phyloP scores from a whole-genome alignment of 1,140 invertebrate genomes.

The Calephelis nemesis region DNA sequence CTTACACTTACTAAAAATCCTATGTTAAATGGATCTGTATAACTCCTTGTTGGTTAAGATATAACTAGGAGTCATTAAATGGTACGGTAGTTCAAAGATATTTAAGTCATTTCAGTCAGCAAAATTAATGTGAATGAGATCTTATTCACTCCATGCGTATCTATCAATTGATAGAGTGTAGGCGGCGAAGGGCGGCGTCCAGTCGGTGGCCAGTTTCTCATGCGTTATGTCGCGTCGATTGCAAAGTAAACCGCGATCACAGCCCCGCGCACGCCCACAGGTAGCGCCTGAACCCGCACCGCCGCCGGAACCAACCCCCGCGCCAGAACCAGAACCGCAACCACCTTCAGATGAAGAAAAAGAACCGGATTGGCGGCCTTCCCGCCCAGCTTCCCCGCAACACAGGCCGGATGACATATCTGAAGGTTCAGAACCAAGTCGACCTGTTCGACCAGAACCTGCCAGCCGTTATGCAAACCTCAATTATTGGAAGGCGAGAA shows the following conservation, averaged over 20 bases:
- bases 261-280: slow-evolving; percentile 56
- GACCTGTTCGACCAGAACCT: slow-evolving; percentile 63
- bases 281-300: slow-evolving; percentile 64
- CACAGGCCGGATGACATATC: slow-evolving; percentile 62
- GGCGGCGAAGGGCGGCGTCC: slow-evolving; percentile 44
- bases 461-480: slow-evolving; percentile 87
- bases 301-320: slow-evolving; percentile 51
- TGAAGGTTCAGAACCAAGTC: slow-evolving; percentile 65
- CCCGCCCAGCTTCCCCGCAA: slow-evolving; percentile 68
- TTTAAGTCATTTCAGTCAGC: slow-evolving; percentile 10
- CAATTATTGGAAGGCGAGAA: slow-evolving; percentile 90
- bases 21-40: too few relatives aligned
- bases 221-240: slow-evolving; percentile 67
- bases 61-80: too few relatives aligned
- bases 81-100: not conserved
- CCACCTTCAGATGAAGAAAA: slow-evolving; percentile 63
- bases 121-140: slow-evolving; percentile 55
- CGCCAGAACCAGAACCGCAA: slow-evolving; percentile 59
- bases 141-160: slow-evolving; percentile 43
- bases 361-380: slow-evolving; percentile 66
- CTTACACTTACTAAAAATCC: too few relatives aligned
- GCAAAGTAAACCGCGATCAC: slow-evolving; percentile 52
- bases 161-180: slow-evolving; percentile 61
- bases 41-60: too few relatives aligned
- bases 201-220: slow-evolving; percentile 54